Conservation (phyloP, 2,113 vertebrate genomes). For the Sus scrofa region T2T-Sscrofa CM000818.6:97284501-97285000, state of each 20-base stretch:
- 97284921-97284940: background rate
- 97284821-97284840: background rate
- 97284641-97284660: background rate
- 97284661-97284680: background rate
- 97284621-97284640: background rate
- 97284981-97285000: no score
- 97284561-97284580: background rate
- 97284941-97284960: background rate
- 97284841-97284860: background rate
- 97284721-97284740: background rate
- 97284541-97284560: no score
- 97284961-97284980: no score
- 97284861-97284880: background rate
- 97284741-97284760: background rate
- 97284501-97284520: rapidly evolving
- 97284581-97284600: background rate
- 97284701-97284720: background rate
- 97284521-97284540: background rate
- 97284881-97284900: background rate
- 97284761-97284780: background rate
- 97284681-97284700: background rate
- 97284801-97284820: background rate
- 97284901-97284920: background rate
- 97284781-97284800: slow-evolving; percentile 1
- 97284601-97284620: background rate